Evolutionary conservation across 2,888 invertebrate genomes (phyloP).

Genomic region (Fragum whitleyi): DNA sequence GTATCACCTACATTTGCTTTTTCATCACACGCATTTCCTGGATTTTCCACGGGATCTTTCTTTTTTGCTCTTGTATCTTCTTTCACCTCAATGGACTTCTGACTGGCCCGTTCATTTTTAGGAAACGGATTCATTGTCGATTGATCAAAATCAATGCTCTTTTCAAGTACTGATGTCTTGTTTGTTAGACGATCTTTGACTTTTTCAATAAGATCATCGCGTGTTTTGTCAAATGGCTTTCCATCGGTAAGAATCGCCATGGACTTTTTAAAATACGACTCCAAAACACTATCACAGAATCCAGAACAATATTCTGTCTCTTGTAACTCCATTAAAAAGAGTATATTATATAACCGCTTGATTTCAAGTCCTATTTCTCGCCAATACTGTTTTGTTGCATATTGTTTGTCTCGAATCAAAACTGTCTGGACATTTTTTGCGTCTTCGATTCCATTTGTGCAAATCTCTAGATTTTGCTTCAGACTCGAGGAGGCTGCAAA

Average conservation of each 20-base stretch:
- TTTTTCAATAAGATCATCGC: background rate
- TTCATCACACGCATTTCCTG: no score
- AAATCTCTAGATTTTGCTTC: background rate
- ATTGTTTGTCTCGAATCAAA: conserved; percentile 8
- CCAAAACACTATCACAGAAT: background rate
- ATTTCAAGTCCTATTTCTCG: conserved; percentile 24
- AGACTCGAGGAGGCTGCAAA: background rate
- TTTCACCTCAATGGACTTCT: no score
- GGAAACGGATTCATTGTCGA: no score
- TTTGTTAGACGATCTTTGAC: background rate
- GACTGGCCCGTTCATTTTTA: no score
- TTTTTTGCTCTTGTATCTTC: no score
- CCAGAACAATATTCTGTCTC: background rate
- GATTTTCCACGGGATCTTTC: no score
- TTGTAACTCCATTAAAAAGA: background rate
- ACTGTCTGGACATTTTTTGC: background rate
- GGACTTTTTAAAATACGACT: background rate
- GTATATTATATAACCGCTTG: background rate
- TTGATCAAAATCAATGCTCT: no score
- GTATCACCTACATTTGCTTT: no score
- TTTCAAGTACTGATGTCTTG: no score
- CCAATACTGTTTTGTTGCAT: conserved; percentile 29
- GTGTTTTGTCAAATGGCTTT: conserved; percentile 6
- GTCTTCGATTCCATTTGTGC: background rate
- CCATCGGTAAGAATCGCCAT: conserved; percentile 3